Evolutionary conservation across 1,140 invertebrate species (phyloP).

Genomic region (Globodera ellingtonae): DNA sequence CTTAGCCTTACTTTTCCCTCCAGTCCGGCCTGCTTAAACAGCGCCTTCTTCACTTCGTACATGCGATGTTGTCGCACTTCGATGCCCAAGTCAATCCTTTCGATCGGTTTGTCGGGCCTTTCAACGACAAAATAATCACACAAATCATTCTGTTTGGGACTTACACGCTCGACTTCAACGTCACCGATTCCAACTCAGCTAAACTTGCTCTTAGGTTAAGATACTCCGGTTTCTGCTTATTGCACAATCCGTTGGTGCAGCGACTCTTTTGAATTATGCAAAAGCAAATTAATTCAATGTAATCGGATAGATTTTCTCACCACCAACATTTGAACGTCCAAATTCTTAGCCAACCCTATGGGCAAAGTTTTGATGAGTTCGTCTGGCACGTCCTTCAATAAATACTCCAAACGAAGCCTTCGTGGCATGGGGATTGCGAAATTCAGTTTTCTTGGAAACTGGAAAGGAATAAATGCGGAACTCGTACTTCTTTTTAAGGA

Average conservation of each 20-base stretch:
- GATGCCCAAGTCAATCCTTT: slow-evolving; percentile 1
- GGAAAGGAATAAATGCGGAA: background rate
- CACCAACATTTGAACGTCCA: background rate
- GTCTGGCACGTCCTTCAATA: background rate
- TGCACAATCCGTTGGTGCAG: slow-evolving; percentile 10
- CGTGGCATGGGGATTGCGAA: background rate
- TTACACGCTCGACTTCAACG: background rate
- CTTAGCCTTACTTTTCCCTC: background rate
- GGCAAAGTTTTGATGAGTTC: slow-evolving; percentile 15
- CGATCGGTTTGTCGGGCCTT: slow-evolving; percentile 11
- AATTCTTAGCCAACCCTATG: background rate
- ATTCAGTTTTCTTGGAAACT: slow-evolving; percentile 23
- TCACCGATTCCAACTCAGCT: slow-evolving; percentile 10
- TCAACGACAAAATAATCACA: background rate
- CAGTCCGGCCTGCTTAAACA: background rate
- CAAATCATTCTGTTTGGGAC: background rate
- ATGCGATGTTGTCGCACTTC: background rate
- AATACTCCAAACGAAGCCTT: slow-evolving; percentile 1
- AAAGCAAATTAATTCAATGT: background rate
- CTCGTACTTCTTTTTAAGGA: background rate
- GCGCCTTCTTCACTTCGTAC: slow-evolving; percentile 19
- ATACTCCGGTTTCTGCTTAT: slow-evolving; percentile 5
- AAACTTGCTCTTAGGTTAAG: slow-evolving; percentile 1
- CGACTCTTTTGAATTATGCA: slow-evolving; percentile 11
- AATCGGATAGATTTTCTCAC: background rate